Evolutionary conservation across 92 coral and sea anemone genomes (phyloP), one percentile per base, ranked within the genome.

Genomic region (Hydrozoanthus gracilis): DNA sequence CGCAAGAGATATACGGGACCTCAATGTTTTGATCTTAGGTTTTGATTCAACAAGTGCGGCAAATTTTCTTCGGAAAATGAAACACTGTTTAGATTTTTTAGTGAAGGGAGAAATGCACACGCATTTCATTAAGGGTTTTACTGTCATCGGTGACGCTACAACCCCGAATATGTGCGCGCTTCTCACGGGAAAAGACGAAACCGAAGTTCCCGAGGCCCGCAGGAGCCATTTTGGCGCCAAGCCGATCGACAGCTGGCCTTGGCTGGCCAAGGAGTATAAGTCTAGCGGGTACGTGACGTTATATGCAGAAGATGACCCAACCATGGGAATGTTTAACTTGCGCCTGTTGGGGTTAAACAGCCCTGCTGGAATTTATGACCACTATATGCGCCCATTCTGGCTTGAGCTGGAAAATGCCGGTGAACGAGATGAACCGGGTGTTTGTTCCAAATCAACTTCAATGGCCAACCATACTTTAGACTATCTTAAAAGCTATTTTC

Each of bases 151-250:
- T 1, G 98, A 96, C 55, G 98, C 90, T 9, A 96, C 98, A 49
- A 96, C 98, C 13, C 98, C 98, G n/a, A 90, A 92, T 3, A 84
- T 96, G 87, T 91, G 96, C n/a, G 98, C 98, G 4, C 70, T 96
- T 49, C 94, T 96, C 10, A 94, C 98, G 7, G 98, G 98, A n/a
- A 60, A 88, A 66, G 82, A 83, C 67, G 96, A 89, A 83, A 89
- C 91, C 20, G 91, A 82, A 44, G 76, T 88, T 18, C 98, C 98
- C 0, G 98, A 95, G 73, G 98, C 94, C 0, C 90, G 98, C 16
- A 89, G 86, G 16, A 89, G 95, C 48, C 86, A 58, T 66, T 78
- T 67, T 45, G 92, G 91, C 54, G 90, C 93, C 44, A 72, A 82
- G 16, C 88, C 94, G n/a, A 71, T 94, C 51, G 98, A 96, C 66